Base-by-base conservation (phyloP, 2,797 vertebrate species). In the Rhinogobio ventralis region DNA sequence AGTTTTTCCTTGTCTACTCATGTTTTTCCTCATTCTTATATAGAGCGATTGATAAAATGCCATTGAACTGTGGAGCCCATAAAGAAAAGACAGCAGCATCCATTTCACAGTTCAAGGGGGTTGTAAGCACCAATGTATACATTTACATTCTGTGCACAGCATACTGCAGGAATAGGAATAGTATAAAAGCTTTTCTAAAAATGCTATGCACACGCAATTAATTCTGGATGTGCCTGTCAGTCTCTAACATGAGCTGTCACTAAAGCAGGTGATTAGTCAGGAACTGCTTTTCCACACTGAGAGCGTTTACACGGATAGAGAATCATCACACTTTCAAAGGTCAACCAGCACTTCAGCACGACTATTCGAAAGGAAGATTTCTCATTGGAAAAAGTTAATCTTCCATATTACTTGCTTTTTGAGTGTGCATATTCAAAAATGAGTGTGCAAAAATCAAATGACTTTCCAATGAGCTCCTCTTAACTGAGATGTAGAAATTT, bases 241-340 rank as follows among this genome's bases (percentile, higher is more conserved):
- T 85, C 20, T 80, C 33, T 39, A 76, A 79, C 74, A 80, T 60
- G 30, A 71, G 62, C 74, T 80, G 79, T 86, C 79, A 82, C 79
- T 64, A 76, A 64, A 71, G 79, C 57, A 76, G 71, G 30, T 42
- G 85, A 85, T 81, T 71, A 67, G 79, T 77, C 71, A 85, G 69
- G 14, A 83, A 85, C 13, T 46, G 25, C 64, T 75, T 82, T 83
- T 57, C 17, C 53, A 53, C 33, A 57, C 15, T 13, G 64, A 82
- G 79, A 53, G 76, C 64, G 71, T 83, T 85, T 78, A 74, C 78
- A 84, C 72, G 25, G 23, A 79, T 69, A 19, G 45, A 68, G 71
- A 79, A 17, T 53, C 15, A 14, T 49, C 28, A 74, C 25, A 60
- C 8, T 77, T 60, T 86, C 51, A 80, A 83, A 83, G 76, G 76